A percentile compares a stretch with the other conserved stretches of the same genome.
Evolutionary conservation across 2,888 invertebrate genomes (phyloP).

Genomic region (Glyphotaelius pellucidus): DNA sequence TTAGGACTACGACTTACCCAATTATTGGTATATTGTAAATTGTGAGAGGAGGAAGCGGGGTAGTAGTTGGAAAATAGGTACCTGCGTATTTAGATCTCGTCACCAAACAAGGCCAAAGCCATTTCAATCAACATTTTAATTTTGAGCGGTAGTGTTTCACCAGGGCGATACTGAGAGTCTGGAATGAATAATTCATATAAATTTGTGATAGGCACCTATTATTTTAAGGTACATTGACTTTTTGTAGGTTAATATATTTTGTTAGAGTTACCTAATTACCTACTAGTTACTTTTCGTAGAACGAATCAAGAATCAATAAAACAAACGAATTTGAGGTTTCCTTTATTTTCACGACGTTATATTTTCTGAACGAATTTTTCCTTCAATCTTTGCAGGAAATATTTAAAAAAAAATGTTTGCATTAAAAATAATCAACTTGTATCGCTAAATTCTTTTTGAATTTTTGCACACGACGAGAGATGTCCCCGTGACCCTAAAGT

Average conservation of each 20-base stretch:
- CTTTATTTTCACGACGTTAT: too few relatives aligned
- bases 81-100: too few relatives aligned
- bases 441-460: not conserved
- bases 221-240: too few relatives aligned
- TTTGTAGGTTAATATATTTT: not conserved
- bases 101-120: too few relatives aligned
- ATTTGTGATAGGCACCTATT: too few relatives aligned
- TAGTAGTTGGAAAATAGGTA: too few relatives aligned
- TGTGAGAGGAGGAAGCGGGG: too few relatives aligned
- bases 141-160: too few relatives aligned
- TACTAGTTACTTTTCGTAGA: not conserved
- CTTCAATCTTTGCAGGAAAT: not conserved
- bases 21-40: not conserved
- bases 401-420: too few relatives aligned
- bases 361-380: not conserved
- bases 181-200: too few relatives aligned
- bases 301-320: not conserved
- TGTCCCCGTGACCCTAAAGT: conserved; percentile 5
- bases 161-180: too few relatives aligned
- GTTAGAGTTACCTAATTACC: not conserved
- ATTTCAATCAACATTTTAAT: too few relatives aligned
- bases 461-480: not conserved
- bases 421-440: not conserved
- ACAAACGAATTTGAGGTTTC: not conserved
- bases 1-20: not conserved